These are phyloP conservation scores for Pseudomyrmex gracilis DNA, from an alignment of 1,140 invertebrate genomes.

Conservation along the genomic window DNA sequence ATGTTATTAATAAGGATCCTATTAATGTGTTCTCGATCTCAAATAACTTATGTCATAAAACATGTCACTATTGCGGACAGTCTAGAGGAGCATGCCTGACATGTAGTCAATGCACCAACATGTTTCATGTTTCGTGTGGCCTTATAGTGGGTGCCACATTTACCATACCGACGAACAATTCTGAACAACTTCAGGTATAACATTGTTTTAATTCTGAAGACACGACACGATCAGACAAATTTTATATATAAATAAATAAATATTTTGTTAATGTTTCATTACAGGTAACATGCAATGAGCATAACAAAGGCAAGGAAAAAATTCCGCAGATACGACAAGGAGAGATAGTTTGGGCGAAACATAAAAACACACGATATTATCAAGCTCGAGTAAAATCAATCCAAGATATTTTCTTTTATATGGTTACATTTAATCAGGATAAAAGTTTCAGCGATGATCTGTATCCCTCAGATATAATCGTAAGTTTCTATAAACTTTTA, in stretches of 20 bases:
- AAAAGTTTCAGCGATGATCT: slow-evolving; percentile 88
- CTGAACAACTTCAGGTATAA: slow-evolving; percentile 78
- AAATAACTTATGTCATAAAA: slow-evolving; percentile 67
- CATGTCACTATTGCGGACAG: slow-evolving; percentile 80
- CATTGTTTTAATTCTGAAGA: background rate
- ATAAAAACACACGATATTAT: slow-evolving; percentile 88
- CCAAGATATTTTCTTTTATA: slow-evolving; percentile 86
- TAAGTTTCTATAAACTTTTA: too few species aligned
- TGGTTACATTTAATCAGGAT: slow-evolving; percentile 88
- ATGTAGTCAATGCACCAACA: slow-evolving; percentile 77
- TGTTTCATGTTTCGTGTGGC: slow-evolving; percentile 82
- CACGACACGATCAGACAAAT: background rate
- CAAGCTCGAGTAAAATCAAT: slow-evolving; percentile 86
- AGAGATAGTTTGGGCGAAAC: slow-evolving; percentile 88
- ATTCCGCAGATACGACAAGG: slow-evolving; percentile 77
- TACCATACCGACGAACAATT: slow-evolving; percentile 79
- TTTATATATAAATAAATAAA: too few species aligned
- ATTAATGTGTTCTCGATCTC: slow-evolving; percentile 81
- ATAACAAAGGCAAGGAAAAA: slow-evolving; percentile 81
- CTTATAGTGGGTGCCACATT: slow-evolving; percentile 80
- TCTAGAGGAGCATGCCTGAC: slow-evolving; percentile 78
- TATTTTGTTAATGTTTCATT: background rate
- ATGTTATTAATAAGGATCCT: slow-evolving; percentile 84
- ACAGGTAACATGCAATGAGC: slow-evolving; percentile 85
- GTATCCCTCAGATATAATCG: slow-evolving; percentile 83